Evolutionary conservation across 2,113 vertebrate genomes (phyloP).

Genomic region (Peromyscus californicus): DNA sequence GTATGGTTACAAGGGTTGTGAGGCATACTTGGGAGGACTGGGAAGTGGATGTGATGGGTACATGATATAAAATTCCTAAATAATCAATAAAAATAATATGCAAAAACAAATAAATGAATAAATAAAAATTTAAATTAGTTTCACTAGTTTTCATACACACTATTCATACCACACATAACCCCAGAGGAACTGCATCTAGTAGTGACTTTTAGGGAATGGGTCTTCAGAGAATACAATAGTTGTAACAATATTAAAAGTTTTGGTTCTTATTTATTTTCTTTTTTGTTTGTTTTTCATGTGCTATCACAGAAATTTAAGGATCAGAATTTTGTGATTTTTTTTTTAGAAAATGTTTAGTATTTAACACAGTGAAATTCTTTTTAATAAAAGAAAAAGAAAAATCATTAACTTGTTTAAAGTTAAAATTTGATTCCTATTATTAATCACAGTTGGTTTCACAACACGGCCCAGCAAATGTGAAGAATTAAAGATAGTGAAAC

Average conservation of each 20-base stretch:
- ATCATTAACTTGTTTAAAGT: background rate
- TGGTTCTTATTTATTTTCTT: background rate
- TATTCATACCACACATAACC: background rate
- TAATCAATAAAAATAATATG: too few relatives aligned
- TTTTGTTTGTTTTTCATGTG: background rate
- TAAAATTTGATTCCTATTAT: background rate
- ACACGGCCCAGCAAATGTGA: background rate
- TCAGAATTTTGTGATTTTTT: background rate
- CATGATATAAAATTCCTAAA: too few relatives aligned
- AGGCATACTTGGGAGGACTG: too few relatives aligned
- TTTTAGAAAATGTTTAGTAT: background rate
- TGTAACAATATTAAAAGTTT: fast-evolving
- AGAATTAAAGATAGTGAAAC: background rate
- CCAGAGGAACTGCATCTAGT: background rate
- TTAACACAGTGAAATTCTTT: background rate
- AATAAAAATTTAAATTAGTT: too few relatives aligned
- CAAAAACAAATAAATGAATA: too few relatives aligned
- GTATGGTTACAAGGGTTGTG: too few relatives aligned
- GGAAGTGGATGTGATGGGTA: too few relatives aligned
- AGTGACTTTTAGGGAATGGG: background rate
- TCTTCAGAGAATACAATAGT: background rate
- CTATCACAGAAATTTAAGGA: background rate
- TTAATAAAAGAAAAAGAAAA: background rate
- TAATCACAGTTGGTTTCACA: background rate
- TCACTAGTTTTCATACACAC: background rate